Base-by-base conservation (phyloP, 2,888 invertebrate species). In the Apomyelois bistriatella region DNA sequence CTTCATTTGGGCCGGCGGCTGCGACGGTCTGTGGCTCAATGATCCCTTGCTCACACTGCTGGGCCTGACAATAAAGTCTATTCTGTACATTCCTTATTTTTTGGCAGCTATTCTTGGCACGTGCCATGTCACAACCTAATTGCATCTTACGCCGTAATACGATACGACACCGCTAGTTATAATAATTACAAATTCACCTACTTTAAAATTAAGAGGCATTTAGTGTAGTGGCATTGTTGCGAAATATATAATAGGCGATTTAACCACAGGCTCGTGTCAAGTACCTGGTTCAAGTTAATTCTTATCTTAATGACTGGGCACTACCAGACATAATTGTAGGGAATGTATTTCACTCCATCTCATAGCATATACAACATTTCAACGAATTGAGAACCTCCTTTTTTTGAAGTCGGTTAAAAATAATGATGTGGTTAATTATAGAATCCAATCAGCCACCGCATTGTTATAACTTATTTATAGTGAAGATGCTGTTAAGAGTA, bases 151-250 rank as follows among this genome's bases (percentile, higher is more conserved):
- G n/a, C 52, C 53, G 38, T 48, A 54, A 54, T 15, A 40, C 40
- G 40, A 40, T 57, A 54, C 46, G 43, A 55, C 37, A 56, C 48
- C 53, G 55, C 48, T 48, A 53, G 51, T 55, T 51, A 54, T 57
- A 58, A 56, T 58, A 58, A 61, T 62, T 54, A 58, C 58, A 57
- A 61, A 64, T 54, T 58, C 58, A 58, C 53, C 57, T 54, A 52
- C 59, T 62, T 60, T 58, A 65, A 63, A 60, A 58, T 68, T 64
- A 64, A 62, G 56, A 60, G 59, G 54, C 59, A 57, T 61, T 66
- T 59, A 56, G 53, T 49, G 55, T 56, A 47, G 52, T 49, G 59
- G 55, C 54, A 55, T 48, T 47, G 53, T 55, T 50, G 51, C 41
- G 56, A 59, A 59, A 62, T 57, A 46, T 9, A 46, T 46, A 46